Percentiles rank a stretch among this genome's conserved stretches.
Evolutionary conservation across 2,113 vertebrate species (phyloP).

Genomic region (Neogobius melanostomus): DNA sequence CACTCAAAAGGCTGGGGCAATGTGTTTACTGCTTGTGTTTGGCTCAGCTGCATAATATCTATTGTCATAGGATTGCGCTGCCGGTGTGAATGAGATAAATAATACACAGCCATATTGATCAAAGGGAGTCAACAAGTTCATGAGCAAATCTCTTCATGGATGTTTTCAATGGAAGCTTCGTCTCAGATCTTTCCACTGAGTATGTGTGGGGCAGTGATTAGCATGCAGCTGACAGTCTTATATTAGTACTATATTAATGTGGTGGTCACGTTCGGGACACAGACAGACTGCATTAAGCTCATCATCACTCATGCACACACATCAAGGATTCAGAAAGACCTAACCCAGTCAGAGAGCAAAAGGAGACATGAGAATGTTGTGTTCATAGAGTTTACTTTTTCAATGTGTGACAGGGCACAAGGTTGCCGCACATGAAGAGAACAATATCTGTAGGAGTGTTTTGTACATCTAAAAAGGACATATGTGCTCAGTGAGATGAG

Average conservation of each 20-base stretch:
- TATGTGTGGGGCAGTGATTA: constrained; percentile 51
- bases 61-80: not conserved
- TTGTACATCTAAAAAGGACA: constrained; percentile 20
- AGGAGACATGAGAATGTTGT: constrained; percentile 36
- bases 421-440: not conserved
- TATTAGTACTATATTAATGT: constrained; percentile 73
- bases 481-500: constrained; percentile 28
- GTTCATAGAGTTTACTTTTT: constrained; percentile 3
- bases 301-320: constrained; percentile 68
- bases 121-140: constrained; percentile 27
- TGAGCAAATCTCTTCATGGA: constrained; percentile 18
- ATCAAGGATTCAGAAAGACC: constrained; percentile 65
- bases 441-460: constrained; percentile 28
- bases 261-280: constrained; percentile 69
- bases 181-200: constrained; percentile 28
- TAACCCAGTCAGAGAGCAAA: constrained; percentile 48
- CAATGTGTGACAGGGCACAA: not conserved
- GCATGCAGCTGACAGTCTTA: constrained; percentile 62
- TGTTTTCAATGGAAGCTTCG: constrained; percentile 14
- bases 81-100: not conserved
- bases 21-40: not conserved
- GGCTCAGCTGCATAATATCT: not conserved
- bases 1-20: not conserved
- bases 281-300: constrained; percentile 71
- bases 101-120: not conserved